Base-by-base conservation (phyloP, 2,113 vertebrate genomes). In the Lonchura striata region DNA sequence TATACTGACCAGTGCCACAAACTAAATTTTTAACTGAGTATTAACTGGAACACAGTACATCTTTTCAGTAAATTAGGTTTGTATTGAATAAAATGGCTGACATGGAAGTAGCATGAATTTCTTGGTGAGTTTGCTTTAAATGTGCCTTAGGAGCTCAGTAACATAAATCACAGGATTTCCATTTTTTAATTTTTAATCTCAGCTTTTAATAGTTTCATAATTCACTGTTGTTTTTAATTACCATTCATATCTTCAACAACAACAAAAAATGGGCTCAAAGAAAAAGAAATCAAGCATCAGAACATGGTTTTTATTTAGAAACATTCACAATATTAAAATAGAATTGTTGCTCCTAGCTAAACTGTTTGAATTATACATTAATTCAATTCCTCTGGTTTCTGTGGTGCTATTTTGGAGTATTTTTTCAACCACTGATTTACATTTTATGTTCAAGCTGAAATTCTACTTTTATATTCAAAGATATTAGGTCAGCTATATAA, bases 361-460 rank as follows among this genome's bases (percentile, higher is more conserved):
- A 47, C 75, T 69, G 12, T 53, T 82, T 96, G 85, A 96, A 94
- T 96, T 94, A 93, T 88, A 87, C 75, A 96, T 95, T 90, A 94
- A 77, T 33, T 90, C 66, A 65, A 82, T 95, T 94, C 46, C 54
- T 94, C 75, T 88, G 74, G 28, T 72, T 90, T 94, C 92, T 0
- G 7, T 79, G 57, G 44, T 76, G 68, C 41, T 97, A 56, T 83
- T 95, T 93, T 74, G 21, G 61, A 82, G 64, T 79, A 49, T 59
- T 88, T 95, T 82, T 94, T 88, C 75, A 92, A 28, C 42, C n/a
- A 54, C 0, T 53, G 74, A 90, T 94, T 93, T 88, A 61, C 54
- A 86, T 93, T 93, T 86, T 42, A 54, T 70, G 11, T 80, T 75
- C 56, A 82, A 92, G 42, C 41, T 88, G 21, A 77, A 94, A 50